Percentiles rank a stretch among this genome's conserved stretches.
phyloP scores from a whole-genome alignment of 2,888 invertebrate species.

The Coenonympha glycerion region DNA sequence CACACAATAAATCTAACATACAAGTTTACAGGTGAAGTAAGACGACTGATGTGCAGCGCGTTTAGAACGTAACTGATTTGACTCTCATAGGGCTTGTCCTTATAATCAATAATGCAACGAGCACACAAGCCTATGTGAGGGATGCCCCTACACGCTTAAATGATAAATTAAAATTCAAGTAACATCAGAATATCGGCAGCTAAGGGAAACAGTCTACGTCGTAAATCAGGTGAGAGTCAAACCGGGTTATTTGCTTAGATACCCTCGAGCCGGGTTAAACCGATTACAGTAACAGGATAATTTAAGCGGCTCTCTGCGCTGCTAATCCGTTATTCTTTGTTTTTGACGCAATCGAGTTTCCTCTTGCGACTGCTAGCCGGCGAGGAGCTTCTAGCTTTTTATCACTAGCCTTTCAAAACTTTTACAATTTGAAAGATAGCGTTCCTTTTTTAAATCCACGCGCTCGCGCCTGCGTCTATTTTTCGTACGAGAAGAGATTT shows the following conservation, averaged over 20 bases:
- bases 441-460: constrained; percentile 12
- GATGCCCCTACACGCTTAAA: too few species aligned
- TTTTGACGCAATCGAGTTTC: constrained; percentile 27
- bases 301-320: constrained; percentile 50
- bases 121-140: too few species aligned
- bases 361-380: constrained; percentile 15
- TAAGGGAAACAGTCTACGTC: not conserved
- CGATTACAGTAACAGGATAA: constrained; percentile 68
- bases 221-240: constrained; percentile 52
- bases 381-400: constrained; percentile 18
- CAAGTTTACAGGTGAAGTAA: too few species aligned
- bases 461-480: constrained; percentile 43
- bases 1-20: too few species aligned
- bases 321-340: constrained; percentile 32
- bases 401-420: constrained; percentile 19
- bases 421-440: constrained; percentile 15
- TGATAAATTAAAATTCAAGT: not conserved
- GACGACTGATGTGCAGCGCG: too few species aligned
- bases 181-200: not conserved
- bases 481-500: not conserved
- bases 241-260: constrained; percentile 43
- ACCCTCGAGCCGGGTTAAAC: constrained; percentile 54
- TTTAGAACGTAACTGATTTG: too few species aligned
- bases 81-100: too few species aligned
- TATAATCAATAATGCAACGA: too few species aligned